Evolutionary conservation across 2,888 invertebrate genomes (phyloP).

Genomic region (Ephialtes manifestator): DNA sequence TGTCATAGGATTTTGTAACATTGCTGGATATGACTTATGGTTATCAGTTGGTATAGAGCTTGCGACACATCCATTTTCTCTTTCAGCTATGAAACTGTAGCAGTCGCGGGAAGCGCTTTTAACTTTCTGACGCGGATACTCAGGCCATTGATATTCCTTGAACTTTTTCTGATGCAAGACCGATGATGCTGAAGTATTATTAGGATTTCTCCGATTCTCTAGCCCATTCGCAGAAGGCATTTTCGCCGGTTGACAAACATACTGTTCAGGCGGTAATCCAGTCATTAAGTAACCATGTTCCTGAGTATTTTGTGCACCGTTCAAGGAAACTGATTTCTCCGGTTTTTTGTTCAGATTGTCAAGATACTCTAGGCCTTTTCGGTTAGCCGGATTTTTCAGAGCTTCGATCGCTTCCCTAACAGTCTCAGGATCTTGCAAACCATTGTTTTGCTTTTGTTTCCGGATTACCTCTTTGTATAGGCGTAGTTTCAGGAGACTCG

Average conservation of each 20-base stretch:
- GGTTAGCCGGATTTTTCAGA: slow-evolving; percentile 68
- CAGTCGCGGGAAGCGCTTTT: slow-evolving; percentile 32
- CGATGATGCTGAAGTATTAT: slow-evolving; percentile 72
- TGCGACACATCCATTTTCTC: slow-evolving; percentile 70
- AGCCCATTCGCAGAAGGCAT: slow-evolving; percentile 77
- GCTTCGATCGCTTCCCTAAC: slow-evolving; percentile 73
- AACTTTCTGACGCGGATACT: slow-evolving; percentile 59
- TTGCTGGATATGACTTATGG: slow-evolving; percentile 21
- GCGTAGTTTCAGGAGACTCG: slow-evolving; percentile 79
- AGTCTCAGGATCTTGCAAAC: slow-evolving; percentile 78
- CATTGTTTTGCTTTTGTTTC: slow-evolving; percentile 80
- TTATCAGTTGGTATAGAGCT: slow-evolving; percentile 15
- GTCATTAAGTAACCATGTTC: slow-evolving; percentile 15
- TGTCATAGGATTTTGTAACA: not conserved
- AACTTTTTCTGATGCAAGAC: slow-evolving; percentile 47
- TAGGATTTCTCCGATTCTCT: slow-evolving; percentile 76
- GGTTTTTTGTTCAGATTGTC: slow-evolving; percentile 69
- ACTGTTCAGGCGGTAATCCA: slow-evolving; percentile 26
- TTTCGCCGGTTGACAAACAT: slow-evolving; percentile 37
- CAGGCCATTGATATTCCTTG: slow-evolving; percentile 22
- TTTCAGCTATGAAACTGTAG: slow-evolving; percentile 71
- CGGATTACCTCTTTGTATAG: slow-evolving; percentile 74
- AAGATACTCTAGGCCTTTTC: slow-evolving; percentile 75
- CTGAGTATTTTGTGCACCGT: slow-evolving; percentile 77
- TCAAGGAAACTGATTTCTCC: slow-evolving; percentile 65